Evolutionary conservation across 1,140 invertebrate genomes (phyloP).

Genomic region (Drosophila bocki): DNA sequence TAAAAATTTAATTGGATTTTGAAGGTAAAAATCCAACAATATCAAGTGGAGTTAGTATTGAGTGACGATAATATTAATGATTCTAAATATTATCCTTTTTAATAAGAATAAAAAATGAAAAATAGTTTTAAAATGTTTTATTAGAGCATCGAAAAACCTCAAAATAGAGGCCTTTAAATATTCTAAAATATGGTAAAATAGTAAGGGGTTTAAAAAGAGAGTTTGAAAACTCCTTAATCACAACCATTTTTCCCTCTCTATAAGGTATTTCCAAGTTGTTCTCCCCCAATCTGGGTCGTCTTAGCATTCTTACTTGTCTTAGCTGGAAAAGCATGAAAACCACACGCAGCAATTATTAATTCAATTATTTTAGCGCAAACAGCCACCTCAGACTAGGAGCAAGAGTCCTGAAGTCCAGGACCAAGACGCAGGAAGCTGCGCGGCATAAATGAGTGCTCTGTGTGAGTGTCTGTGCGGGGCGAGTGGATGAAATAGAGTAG

Average conservation of each 20-base stretch:
- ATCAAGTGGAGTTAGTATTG: no score
- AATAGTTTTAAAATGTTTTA: no score
- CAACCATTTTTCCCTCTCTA: not conserved
- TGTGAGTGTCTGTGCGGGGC: constrained; percentile 25
- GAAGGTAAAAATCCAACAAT: fast-evolving
- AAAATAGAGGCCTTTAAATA: no score
- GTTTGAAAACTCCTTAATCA: no score
- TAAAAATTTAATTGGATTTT: not conserved
- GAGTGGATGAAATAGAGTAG: constrained; percentile 77
- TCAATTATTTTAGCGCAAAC: constrained; percentile 85
- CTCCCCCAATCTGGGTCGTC: not conserved
- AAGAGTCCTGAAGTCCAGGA: constrained; percentile 30
- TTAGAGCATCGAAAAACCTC: no score
- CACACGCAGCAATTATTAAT: constrained; percentile 85
- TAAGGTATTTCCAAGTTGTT: constrained; percentile 23
- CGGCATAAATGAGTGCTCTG: constrained; percentile 71
- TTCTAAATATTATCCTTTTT: no score
- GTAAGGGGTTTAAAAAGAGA: no score
- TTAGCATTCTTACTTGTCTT: constrained; percentile 65
- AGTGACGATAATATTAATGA: no score
- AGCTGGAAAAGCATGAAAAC: constrained; percentile 84
- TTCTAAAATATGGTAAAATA: no score
- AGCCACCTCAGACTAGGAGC: constrained; percentile 70
- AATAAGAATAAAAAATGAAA: not conserved
- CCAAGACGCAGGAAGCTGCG: constrained; percentile 55